phyloP scores from a whole-genome alignment of 2,888 invertebrate species.

The Cheilosia urbana region DNA sequence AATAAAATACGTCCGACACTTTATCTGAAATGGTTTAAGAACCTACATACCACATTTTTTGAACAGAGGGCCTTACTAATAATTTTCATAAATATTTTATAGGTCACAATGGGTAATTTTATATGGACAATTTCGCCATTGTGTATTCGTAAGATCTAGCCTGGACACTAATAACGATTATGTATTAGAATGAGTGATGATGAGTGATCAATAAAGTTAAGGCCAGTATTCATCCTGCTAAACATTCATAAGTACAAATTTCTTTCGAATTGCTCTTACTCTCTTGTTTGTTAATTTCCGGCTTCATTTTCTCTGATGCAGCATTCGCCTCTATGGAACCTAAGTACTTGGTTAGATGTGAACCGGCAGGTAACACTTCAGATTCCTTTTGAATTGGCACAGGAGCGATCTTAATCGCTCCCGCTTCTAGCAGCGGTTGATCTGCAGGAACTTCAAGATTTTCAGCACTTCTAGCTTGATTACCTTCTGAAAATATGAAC shows the following conservation, averaged over 20 bases:
- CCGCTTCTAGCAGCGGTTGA: constrained; percentile 4
- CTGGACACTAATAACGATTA: too few relatives aligned
- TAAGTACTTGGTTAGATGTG: constrained; percentile 42
- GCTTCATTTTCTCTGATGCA: not conserved
- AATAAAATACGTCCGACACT: too few relatives aligned
- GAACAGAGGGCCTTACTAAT: too few relatives aligned
- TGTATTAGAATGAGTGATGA: too few relatives aligned
- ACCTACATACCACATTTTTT: too few relatives aligned
- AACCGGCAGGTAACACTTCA: not conserved
- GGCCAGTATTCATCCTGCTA: too few relatives aligned
- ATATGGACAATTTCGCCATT: too few relatives aligned
- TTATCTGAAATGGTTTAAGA: too few relatives aligned
- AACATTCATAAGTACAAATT: not conserved
- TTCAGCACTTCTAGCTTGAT: constrained; percentile 30
- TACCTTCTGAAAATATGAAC: not conserved
- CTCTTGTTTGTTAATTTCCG: constrained; percentile 10
- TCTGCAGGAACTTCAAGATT: not conserved
- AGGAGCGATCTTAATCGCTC: constrained; percentile 1
- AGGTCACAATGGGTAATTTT: too few relatives aligned
- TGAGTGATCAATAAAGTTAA: too few relatives aligned
- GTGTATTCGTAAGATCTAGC: too few relatives aligned
- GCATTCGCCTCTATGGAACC: constrained; percentile 36
- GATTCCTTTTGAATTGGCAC: constrained; percentile 6
- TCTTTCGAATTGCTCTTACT: constrained; percentile 7
- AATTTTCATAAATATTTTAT: too few relatives aligned